Evolutionary conservation across 2,888 invertebrate genomes (phyloP).

Genomic region (Polymixis lichenea): DNA sequence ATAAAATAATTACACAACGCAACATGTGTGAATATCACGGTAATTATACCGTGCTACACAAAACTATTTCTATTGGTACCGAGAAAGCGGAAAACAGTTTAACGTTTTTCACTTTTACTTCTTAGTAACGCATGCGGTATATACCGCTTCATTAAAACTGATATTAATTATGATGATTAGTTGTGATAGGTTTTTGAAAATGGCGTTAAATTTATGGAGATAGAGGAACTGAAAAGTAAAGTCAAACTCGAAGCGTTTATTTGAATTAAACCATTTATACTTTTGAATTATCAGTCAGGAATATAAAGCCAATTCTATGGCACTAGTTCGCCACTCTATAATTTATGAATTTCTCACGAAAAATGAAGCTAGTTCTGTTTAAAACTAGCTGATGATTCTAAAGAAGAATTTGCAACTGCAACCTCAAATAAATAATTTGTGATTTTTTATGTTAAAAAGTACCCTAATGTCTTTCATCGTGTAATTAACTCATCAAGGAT

Average conservation of each 20-base stretch:
- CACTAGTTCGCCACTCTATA: no score
- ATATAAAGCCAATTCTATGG: no score
- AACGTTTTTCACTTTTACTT: slow-evolving; percentile 61
- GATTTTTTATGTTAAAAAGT: not conserved
- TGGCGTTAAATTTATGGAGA: not conserved
- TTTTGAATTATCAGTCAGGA: not conserved
- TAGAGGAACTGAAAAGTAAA: no score
- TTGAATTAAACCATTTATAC: no score
- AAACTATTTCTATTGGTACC: slow-evolving; percentile 36
- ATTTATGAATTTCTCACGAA: no score
- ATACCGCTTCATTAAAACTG: slow-evolving; percentile 34
- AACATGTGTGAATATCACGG: slow-evolving; percentile 19
- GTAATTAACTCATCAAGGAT: not conserved
- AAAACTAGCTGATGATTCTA: no score
- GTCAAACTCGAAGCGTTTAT: no score
- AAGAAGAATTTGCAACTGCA: no score
- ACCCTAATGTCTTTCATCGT: not conserved
- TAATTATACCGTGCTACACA: slow-evolving; percentile 22
- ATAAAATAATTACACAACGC: slow-evolving; percentile 31
- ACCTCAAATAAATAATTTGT: not conserved
- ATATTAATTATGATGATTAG: not conserved
- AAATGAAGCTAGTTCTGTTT: not conserved
- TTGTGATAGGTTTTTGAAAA: not conserved
- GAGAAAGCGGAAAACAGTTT: slow-evolving; percentile 55
- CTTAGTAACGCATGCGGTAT: slow-evolving; percentile 6